These are phyloP conservation scores for Arenaria interpres DNA, from an alignment of 2,113 vertebrate species.

Conservation along the genomic window DNA sequence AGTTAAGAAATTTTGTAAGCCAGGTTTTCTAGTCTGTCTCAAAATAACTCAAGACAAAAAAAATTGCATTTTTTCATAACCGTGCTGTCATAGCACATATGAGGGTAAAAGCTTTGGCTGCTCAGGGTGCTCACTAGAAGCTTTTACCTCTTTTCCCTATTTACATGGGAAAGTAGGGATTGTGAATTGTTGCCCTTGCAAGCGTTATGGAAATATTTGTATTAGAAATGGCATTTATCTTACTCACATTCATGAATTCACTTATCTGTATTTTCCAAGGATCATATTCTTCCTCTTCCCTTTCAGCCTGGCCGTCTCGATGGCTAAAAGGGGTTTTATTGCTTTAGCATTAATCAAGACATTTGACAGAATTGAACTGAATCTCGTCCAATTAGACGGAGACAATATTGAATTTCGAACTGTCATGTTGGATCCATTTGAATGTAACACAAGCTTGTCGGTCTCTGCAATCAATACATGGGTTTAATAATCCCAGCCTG, in stretches of 20 bases:
- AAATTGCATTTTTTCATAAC: neutral
- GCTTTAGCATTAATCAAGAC: neutral
- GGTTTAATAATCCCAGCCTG: neutral
- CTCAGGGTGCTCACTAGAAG: neutral
- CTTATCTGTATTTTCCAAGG: neutral
- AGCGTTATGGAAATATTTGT: neutral
- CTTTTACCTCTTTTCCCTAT: neutral
- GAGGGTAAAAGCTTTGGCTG: neutral
- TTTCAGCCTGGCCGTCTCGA: neutral
- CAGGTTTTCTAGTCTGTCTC: neutral
- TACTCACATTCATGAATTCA: neutral
- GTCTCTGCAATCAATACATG: neutral
- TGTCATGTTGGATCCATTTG: neutral
- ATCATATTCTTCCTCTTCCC: neutral
- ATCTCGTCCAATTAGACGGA: neutral
- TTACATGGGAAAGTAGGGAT: neutral
- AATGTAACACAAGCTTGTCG: neutral
- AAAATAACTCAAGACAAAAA: neutral
- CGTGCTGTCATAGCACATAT: neutral
- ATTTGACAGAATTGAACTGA: neutral
- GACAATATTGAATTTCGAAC: neutral
- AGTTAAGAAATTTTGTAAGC: neutral
- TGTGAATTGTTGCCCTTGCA: neutral
- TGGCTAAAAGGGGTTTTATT: conserved; percentile 18
- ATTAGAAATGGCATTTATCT: neutral